A percentile compares a stretch with the other conserved stretches of the same genome.
Evolutionary conservation across 2,797 vertebrate species (phyloP).

Genomic region (Thalassophryne amazonica): DNA sequence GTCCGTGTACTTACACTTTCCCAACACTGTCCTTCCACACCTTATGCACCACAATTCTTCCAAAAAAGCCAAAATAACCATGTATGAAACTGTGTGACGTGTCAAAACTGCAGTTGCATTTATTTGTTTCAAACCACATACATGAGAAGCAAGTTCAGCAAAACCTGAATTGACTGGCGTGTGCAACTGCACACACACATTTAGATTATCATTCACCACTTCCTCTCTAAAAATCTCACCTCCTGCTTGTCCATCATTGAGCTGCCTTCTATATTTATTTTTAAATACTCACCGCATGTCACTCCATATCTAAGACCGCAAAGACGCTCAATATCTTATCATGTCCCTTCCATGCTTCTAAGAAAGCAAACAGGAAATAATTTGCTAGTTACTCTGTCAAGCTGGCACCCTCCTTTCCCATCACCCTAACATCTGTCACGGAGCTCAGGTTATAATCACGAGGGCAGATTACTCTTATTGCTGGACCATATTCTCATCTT

Average conservation of each 20-base stretch:
- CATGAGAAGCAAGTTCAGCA: background rate
- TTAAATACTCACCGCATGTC: background rate
- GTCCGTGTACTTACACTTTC: too few relatives aligned
- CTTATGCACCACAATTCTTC: background rate
- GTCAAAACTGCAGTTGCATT: constrained; percentile 12
- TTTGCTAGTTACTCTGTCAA: too few relatives aligned
- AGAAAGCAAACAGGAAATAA: constrained; percentile 11
- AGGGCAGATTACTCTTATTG: too few relatives aligned
- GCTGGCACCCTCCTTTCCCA: too few relatives aligned
- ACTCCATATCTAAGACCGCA: constrained; percentile 31
- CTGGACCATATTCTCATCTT: too few relatives aligned
- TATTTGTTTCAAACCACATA: constrained; percentile 9
- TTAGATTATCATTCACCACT: constrained; percentile 21
- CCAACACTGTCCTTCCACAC: constrained; percentile 16
- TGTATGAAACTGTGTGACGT: background rate
- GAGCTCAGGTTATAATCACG: too few relatives aligned
- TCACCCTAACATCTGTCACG: too few relatives aligned
- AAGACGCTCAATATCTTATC: constrained; percentile 42
- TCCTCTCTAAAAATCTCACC: background rate
- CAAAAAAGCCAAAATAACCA: background rate
- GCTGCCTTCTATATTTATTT: background rate
- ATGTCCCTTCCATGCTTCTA: constrained; percentile 10
- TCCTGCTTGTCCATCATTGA: background rate
- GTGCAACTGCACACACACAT: background rate
- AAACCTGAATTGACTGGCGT: background rate